These are phyloP conservation scores for Noctua janthina DNA, from an alignment of 2,888 invertebrate species.

Conservation along the genomic window DNA sequence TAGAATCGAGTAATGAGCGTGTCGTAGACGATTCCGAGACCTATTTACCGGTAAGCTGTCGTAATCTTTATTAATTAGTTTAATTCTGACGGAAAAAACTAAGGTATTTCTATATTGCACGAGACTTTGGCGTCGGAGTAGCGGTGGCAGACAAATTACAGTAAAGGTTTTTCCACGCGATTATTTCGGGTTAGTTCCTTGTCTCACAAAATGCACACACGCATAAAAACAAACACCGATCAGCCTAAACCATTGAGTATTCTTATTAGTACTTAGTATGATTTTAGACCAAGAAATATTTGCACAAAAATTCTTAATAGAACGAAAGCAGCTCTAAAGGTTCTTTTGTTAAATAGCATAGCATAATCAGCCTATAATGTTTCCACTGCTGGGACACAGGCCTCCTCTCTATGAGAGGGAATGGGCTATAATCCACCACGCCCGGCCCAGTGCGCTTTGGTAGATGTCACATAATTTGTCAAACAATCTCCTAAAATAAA, in stretches of 20 bases:
- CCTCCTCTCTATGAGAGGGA: too few relatives aligned
- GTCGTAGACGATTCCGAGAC: slow-evolving; percentile 70
- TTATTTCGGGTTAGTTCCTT: neutral
- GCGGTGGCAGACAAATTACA: slow-evolving; percentile 54
- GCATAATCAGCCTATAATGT: too few relatives aligned
- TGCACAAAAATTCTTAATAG: neutral
- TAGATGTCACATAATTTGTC: too few relatives aligned
- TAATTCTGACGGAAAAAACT: slow-evolving; percentile 76
- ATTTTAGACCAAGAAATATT: neutral
- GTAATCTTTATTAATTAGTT: slow-evolving; percentile 82
- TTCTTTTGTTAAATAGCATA: neutral
- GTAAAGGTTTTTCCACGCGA: neutral
- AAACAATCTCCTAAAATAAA: too few relatives aligned
- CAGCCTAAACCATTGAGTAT: neutral
- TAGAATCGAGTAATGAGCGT: slow-evolving; percentile 69
- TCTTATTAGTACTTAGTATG: neutral
- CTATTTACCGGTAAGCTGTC: slow-evolving; percentile 74
- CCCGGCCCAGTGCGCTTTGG: too few relatives aligned
- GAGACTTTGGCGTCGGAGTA: slow-evolving; percentile 57
- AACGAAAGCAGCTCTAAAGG: neutral
- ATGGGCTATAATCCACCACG: too few relatives aligned
- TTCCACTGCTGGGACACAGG: too few relatives aligned
- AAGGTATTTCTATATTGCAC: slow-evolving; percentile 70
- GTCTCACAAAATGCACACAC: neutral
- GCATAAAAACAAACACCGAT: neutral